Base-by-base conservation (phyloP, 2,888 invertebrate species). In the Malthinus flaveolus region DNA sequence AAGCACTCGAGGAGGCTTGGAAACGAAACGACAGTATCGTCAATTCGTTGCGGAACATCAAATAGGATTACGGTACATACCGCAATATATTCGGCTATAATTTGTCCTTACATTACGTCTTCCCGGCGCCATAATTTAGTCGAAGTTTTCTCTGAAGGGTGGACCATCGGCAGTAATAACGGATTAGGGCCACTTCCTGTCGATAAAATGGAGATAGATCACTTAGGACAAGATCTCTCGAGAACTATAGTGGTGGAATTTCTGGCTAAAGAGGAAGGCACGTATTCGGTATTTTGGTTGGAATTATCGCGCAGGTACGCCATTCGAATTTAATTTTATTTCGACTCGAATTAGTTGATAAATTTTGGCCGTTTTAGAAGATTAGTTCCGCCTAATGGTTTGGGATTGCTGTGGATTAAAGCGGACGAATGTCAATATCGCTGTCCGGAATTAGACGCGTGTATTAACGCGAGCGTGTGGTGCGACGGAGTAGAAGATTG, bases 91-190 rank as follows among this genome's bases (percentile, higher is more conserved):
- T 80, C 82, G 53, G 82, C 81, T n/a, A 76, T 84, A 10, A 81
- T 86, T 3, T 89, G 88, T 67, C 87, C 86, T 3, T 78, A 82
- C 59, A 79, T 79, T 42, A 76, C 79, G 1, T 74, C 79, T 37
- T 83, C 83, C 42, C 77, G 79, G 44, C 83, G 84, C 31, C 84
- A 86, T 56, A 85, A 87, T 62, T 80, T 86, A 63, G 90, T 91
- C 12, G 90, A 91, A 79, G 87, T 93, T 47, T 93, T 93, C 76
- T 93, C 92, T 45, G 89, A 91, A 68, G 93, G 93, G 33, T 93
- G 93, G 93, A 76, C 79, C 58, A 72, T 79, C 59, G 75, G 78
- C 64, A 77, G 75, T 49, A 71, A 74, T 59, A 75, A 81, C 71
- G 65, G 64, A 35, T 68, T 70, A 49, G 59, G 70, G 47, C 68